Evolutionary conservation across 2,113 vertebrate genomes (phyloP).

Genomic region (Peromyscus polionotus): DNA sequence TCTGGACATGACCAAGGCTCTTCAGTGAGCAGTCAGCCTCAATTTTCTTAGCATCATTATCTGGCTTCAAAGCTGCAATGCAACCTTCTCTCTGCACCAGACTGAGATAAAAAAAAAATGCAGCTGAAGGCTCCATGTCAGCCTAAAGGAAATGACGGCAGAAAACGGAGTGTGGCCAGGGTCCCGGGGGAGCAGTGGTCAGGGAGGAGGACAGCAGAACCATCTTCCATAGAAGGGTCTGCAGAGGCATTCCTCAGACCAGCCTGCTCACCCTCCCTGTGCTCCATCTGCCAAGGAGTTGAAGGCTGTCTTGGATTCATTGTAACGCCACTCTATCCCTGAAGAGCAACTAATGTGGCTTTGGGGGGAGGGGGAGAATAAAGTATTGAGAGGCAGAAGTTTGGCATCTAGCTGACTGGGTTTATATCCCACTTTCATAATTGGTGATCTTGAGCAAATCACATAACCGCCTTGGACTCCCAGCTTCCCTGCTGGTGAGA

Average conservation of each 20-base stretch:
- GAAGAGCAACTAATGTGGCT: constrained; percentile 13
- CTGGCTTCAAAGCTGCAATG: constrained; percentile 24
- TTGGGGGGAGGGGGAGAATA: neutral
- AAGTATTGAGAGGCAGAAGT: constrained; percentile 21
- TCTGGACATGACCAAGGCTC: neutral
- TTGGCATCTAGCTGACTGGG: neutral
- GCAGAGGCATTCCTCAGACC: neutral
- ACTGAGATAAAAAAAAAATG: constrained; percentile 52
- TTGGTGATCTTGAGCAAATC: constrained; percentile 43
- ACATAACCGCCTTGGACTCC: neutral
- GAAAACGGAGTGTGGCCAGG: constrained; percentile 62
- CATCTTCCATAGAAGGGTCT: neutral
- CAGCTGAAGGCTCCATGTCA: constrained; percentile 53
- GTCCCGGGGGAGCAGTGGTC: constrained; percentile 44
- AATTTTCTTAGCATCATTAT: constrained; percentile 57
- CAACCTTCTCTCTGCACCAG: constrained; percentile 53
- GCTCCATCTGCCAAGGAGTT: neutral
- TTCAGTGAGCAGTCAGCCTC: constrained; percentile 18
- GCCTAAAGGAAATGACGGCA: constrained; percentile 69
- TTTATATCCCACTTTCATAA: neutral
- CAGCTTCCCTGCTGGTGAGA: neutral
- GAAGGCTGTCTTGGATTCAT: constrained; percentile 9
- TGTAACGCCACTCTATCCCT: neutral
- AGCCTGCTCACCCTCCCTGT: neutral
- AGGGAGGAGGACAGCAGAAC: neutral